A percentile compares a stretch with the other conserved stretches of the same genome.
phyloP scores from a whole-genome alignment of 2,113 vertebrate genomes.

The Myotis yumanensis region DNA sequence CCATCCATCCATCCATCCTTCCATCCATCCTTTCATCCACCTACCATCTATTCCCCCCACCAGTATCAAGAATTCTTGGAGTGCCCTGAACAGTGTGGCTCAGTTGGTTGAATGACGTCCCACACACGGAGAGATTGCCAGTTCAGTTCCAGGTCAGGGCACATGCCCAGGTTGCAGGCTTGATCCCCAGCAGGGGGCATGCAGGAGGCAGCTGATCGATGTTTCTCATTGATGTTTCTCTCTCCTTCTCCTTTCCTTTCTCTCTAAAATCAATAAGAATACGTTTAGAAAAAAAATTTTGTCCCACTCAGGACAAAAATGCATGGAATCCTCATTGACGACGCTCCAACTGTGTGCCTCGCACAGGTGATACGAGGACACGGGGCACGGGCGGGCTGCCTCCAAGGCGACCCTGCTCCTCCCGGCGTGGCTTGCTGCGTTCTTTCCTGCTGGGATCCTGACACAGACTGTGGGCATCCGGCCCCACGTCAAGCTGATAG shows the following conservation, averaged over 20 bases:
- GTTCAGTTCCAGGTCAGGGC: background rate
- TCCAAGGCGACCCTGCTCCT: background rate
- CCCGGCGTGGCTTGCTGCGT: background rate
- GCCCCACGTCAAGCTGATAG: background rate
- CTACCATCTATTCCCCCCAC: too few relatives aligned
- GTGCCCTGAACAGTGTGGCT: background rate
- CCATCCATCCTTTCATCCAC: background rate
- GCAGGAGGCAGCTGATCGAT: background rate
- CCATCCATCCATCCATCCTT: background rate
- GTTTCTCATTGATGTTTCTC: background rate
- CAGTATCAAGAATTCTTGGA: too few relatives aligned
- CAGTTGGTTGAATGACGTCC: background rate
- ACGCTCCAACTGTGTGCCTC: background rate
- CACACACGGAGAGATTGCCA: background rate
- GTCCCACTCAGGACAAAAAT: background rate
- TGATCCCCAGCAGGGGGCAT: background rate
- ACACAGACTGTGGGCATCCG: background rate
- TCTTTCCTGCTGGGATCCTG: background rate
- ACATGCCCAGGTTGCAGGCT: background rate
- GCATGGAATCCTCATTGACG: rapidly evolving
- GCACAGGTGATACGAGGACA: rapidly evolving
- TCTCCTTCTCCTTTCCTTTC: background rate
- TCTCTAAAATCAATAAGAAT: too few relatives aligned
- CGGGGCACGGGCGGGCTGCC: rapidly evolving
- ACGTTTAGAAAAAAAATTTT: too few relatives aligned